phyloP scores from a whole-genome alignment of 2,113 vertebrate genomes.

The Hepsetus odoe region DNA sequence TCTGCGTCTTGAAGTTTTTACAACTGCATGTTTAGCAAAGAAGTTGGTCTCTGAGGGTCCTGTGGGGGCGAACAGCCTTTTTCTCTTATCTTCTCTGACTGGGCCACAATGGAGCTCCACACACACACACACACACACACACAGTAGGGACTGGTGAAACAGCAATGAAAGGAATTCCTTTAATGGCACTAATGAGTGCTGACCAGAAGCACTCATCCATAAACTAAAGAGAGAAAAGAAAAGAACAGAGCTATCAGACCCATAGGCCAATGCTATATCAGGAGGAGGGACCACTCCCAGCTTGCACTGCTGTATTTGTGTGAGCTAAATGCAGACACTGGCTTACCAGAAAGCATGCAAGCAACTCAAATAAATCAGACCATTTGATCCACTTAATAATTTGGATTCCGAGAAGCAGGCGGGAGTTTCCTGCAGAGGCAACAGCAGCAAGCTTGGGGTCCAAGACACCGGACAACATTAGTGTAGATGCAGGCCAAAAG shows the following conservation, averaged over 20 bases:
- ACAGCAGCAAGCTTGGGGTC: not conserved
- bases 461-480: not conserved
- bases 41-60: not conserved
- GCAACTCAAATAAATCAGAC: conserved; percentile 18
- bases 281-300: conserved; percentile 1
- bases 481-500: not conserved
- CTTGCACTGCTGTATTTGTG: conserved; percentile 6
- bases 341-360: conserved; percentile 25
- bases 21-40: conserved; percentile 4
- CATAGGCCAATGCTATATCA: conserved; percentile 29
- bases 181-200: conserved; percentile 46
- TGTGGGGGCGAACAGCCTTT: not conserved
- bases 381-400: conserved; percentile 28
- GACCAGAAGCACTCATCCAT: conserved; percentile 39
- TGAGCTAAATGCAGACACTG: not conserved
- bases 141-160: conserved; percentile 20
- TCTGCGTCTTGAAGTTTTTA: not conserved
- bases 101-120: not conserved
- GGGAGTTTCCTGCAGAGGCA: conserved; percentile 4
- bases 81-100: conserved; percentile 11
- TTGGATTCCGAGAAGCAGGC: conserved; percentile 8
- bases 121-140: no score
- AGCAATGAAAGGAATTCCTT: conserved; percentile 45
- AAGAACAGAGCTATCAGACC: conserved; percentile 38
- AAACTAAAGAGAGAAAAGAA: no score